Base-by-base conservation (phyloP, 2,888 invertebrate species). In the Cotesia congregata region DNA sequence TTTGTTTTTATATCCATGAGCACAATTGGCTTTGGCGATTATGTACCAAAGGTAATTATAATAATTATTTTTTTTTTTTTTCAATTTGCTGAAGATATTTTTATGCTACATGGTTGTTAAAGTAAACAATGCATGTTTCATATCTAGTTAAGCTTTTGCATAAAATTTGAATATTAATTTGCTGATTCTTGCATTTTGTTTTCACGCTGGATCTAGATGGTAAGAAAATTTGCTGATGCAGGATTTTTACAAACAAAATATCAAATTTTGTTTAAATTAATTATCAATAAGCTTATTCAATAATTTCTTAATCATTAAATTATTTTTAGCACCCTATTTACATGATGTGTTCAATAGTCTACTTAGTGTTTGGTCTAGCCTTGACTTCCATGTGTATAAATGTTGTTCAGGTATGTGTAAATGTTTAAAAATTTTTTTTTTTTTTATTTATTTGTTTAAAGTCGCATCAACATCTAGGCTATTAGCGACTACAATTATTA, bases 371-470 rank as follows among this genome's bases (percentile, higher is more conserved):
- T 84, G 99, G 99, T 6, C 91, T 99, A 78, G 97, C 98, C 0
- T 91, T 99, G 20, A 98, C 98, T 72, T 97, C 98, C 82, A 98
- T 98, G 98, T 97, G 97, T 89, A 96, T 99, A 84, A 98, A 98
- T 86, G 97, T 98, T 15, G 97, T 98, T 0, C 98, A 98, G 91
- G 94, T 94, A 61, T 30, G 30, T 4, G 30, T 7, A n/a, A 72
- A 67, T 4, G 3, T 30, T 30, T 30, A 30, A 30, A 30, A 30
- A 30, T 41, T 41, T 41, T 41, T 41, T n/a, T 40, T 41, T 41
- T 41, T 1, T 41, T 41, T 41, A 41, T 41, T 41, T 41, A 41
- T 7, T 50, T 50, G 12, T 50, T 50, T 50, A 9, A 50, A 50
- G 50, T 50, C 12, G 50, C 50, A 9, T 50, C 50, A 12, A 50